phyloP scores from a whole-genome alignment of 2,797 vertebrate species.

The Gastrophryne carolinensis region DNA sequence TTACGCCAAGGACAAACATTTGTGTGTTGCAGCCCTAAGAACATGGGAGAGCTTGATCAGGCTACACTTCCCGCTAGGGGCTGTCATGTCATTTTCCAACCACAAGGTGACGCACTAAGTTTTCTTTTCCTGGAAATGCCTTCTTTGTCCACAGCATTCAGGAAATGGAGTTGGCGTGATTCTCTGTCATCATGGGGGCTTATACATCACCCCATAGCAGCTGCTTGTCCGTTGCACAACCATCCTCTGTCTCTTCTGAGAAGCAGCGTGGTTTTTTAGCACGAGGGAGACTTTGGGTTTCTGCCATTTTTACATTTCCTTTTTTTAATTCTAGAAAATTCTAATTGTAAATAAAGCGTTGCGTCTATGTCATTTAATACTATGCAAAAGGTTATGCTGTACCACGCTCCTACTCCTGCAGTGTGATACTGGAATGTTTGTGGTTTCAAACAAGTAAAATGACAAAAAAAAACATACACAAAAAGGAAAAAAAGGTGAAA shows the following conservation, averaged over 20 bases:
- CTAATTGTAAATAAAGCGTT: constrained; percentile 97
- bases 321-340: constrained; percentile 97
- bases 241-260: constrained; percentile 84
- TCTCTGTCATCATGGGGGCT: too few species aligned
- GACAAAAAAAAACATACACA: constrained; percentile 52
- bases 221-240: constrained; percentile 91
- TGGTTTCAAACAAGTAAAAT: constrained; percentile 71
- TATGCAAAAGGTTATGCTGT: constrained; percentile 99
- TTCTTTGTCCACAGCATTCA: too few species aligned
- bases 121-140: too few species aligned
- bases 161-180: constrained; percentile 9
- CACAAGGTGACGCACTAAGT: not conserved
- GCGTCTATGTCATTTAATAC: constrained; percentile 99
- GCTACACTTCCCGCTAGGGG: too few species aligned
- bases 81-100: too few species aligned
- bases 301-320: constrained; percentile 99
- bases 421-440: constrained; percentile 92
- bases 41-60: too few species aligned
- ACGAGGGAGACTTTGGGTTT: constrained; percentile 68
- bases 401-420: constrained; percentile 84
- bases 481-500: constrained; percentile 71
- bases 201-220: too few species aligned
- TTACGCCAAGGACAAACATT: too few species aligned
- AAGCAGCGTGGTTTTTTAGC: constrained; percentile 13
- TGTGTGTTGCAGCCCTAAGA: too few species aligned